A percentile compares a stretch with the other conserved stretches of the same genome.
phyloP scores from a whole-genome alignment of 2,888 invertebrate species.

The Ophion ellenae region DNA sequence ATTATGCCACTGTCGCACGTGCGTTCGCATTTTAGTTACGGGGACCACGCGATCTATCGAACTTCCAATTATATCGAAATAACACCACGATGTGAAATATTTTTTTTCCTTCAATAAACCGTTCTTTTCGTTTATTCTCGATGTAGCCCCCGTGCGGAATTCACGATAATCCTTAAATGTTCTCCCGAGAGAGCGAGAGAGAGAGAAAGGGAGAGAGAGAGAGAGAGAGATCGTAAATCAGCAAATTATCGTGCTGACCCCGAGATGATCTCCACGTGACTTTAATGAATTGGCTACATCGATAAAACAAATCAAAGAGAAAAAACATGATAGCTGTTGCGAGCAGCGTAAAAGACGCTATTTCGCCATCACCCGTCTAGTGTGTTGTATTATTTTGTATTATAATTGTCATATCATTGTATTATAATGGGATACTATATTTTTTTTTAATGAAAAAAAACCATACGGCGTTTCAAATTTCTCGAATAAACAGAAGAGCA shows the following conservation, averaged over 20 bases:
- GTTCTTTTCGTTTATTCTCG: not conserved
- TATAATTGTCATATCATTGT: too few relatives aligned
- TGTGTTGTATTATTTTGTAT: too few relatives aligned
- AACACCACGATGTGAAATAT: not conserved
- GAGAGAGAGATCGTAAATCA: slow-evolving; percentile 52
- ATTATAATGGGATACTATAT: too few relatives aligned
- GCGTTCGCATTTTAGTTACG: not conserved
- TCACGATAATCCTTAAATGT: not conserved
- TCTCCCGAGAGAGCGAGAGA: not conserved
- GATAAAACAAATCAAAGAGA: slow-evolving; percentile 1
- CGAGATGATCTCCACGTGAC: slow-evolving; percentile 46
- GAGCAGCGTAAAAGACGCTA: too few relatives aligned
- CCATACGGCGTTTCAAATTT: too few relatives aligned
- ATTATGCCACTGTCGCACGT: not conserved
- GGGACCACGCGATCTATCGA: not conserved
- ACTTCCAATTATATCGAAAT: not conserved
- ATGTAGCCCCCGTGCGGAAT: not conserved
- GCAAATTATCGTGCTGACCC: slow-evolving; percentile 53
- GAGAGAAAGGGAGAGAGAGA: not conserved
- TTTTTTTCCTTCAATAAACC: not conserved
- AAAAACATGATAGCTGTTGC: not conserved
- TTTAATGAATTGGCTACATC: slow-evolving; percentile 60
- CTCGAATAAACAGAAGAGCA: too few relatives aligned
- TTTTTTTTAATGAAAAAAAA: too few relatives aligned
- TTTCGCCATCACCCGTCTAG: too few relatives aligned